A percentile compares a stretch with the other conserved stretches of the same genome.
These are phyloP conservation scores for Triplophysa yarkandensis DNA, from an alignment of 2,797 vertebrate species.

Conservation along the genomic window DNA sequence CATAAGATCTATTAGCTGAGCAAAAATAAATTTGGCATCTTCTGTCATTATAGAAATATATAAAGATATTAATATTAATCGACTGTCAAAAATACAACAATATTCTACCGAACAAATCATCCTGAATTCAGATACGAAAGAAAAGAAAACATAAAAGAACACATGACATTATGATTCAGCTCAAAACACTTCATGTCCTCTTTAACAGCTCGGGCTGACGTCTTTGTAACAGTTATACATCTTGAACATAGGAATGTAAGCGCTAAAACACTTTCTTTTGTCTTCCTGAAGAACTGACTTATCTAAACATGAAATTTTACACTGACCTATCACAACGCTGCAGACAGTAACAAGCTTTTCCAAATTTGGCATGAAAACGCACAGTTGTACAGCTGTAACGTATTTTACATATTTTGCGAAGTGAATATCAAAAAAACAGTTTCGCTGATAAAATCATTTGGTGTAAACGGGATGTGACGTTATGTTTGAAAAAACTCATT, in stretches of 20 bases:
- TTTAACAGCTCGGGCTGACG: constrained; percentile 20
- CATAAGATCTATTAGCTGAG: constrained; percentile 34
- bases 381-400: neutral
- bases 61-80: constrained; percentile 29
- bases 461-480: constrained; percentile 13
- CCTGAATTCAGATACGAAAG: constrained; percentile 15
- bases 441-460: constrained; percentile 3
- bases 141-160: constrained; percentile 12
- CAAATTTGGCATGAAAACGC: constrained; percentile 22
- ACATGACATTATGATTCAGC: constrained; percentile 18
- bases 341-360: constrained; percentile 21
- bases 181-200: neutral
- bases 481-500: neutral
- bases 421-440: neutral
- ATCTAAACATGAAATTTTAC: constrained; percentile 1
- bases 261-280: constrained; percentile 5
- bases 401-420: neutral
- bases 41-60: constrained; percentile 36
- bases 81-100: constrained; percentile 41
- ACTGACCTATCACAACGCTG: constrained; percentile 5
- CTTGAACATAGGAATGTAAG: neutral
- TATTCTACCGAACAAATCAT: constrained; percentile 28
- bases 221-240: constrained; percentile 21
- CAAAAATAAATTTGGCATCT: constrained; percentile 47
- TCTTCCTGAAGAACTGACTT: neutral